These are phyloP conservation scores for Macroramphosus scolopax DNA, from an alignment of 2,797 vertebrate genomes.

Conservation along the genomic window DNA sequence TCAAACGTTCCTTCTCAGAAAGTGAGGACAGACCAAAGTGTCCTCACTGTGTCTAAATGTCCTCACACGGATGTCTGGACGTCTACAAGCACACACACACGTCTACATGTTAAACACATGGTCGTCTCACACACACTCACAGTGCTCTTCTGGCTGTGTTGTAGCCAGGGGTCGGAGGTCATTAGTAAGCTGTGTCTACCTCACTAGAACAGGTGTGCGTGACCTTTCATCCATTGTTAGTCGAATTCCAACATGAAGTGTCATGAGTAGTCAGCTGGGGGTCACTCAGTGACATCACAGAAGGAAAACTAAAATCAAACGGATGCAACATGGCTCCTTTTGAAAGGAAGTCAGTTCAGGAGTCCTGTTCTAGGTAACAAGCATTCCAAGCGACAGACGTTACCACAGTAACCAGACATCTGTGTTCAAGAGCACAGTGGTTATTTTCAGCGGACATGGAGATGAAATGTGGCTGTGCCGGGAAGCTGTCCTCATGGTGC, in stretches of 20 bases:
- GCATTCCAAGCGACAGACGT: background rate
- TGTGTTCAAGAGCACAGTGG: background rate
- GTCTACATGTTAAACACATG: background rate
- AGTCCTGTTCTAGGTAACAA: background rate
- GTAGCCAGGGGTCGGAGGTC: conserved; percentile 49
- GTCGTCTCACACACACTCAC: conserved; percentile 11
- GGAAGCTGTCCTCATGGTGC: conserved; percentile 2
- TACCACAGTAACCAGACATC: background rate
- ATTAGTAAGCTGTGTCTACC: conserved; percentile 24
- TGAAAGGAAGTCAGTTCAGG: background rate
- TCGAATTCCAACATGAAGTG: conserved; percentile 36
- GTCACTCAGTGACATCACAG: conserved; percentile 13
- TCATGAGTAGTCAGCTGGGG: conserved; percentile 14
- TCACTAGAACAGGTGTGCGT: background rate
- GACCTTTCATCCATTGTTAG: conserved; percentile 18
- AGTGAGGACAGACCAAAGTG: too few relatives aligned
- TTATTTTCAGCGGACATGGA: background rate
- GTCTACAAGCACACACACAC: background rate
- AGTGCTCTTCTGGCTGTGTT: conserved; percentile 37
- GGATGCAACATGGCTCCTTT: too few relatives aligned
- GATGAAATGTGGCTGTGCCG: background rate
- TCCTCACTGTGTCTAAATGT: too few relatives aligned
- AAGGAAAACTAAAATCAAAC: too few relatives aligned
- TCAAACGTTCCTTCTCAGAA: too few relatives aligned
- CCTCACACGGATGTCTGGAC: too few relatives aligned